Evolutionary conservation across 1,140 invertebrate genomes (phyloP).

Genomic region (Brachionus plicatilis): DNA sequence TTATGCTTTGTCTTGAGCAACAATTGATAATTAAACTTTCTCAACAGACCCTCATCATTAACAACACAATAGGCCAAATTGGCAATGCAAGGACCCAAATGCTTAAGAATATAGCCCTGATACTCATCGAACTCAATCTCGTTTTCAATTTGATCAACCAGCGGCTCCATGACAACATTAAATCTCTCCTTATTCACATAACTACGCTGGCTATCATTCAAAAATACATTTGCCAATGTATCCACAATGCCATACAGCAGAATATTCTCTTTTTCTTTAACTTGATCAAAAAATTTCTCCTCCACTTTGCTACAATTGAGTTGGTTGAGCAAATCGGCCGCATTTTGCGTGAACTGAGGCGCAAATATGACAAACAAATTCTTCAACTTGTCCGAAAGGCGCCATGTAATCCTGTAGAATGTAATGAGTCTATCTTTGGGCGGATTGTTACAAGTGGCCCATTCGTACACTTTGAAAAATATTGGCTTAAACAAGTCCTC

Average conservation of each 20-base stretch:
- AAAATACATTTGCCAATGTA: constrained; percentile 50
- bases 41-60: constrained; percentile 77
- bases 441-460: constrained; percentile 61
- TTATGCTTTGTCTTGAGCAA: constrained; percentile 75
- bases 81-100: constrained; percentile 71
- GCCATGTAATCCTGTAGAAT: constrained; percentile 62
- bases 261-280: constrained; percentile 45
- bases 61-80: constrained; percentile 69
- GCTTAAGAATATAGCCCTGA: constrained; percentile 61
- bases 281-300: background rate
- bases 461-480: constrained; percentile 76
- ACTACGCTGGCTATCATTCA: constrained; percentile 67
- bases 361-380: constrained; percentile 82
- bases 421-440: constrained; percentile 66
- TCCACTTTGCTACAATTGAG: constrained; percentile 41
- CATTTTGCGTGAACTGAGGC: constrained; percentile 73
- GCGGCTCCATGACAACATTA: constrained; percentile 71
- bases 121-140: constrained; percentile 63
- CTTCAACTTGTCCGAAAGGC: constrained; percentile 68
- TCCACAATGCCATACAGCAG: background rate
- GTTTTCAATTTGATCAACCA: constrained; percentile 83
- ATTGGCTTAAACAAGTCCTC: constrained; percentile 78
- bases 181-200: constrained; percentile 79
- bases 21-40: constrained; percentile 79
- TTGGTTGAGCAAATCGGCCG: constrained; percentile 63